Percentiles rank a stretch among this genome's conserved stretches.
These are phyloP conservation scores for Flexamia atlantica DNA, from an alignment of 2,888 invertebrate genomes.

Conservation along the genomic window DNA sequence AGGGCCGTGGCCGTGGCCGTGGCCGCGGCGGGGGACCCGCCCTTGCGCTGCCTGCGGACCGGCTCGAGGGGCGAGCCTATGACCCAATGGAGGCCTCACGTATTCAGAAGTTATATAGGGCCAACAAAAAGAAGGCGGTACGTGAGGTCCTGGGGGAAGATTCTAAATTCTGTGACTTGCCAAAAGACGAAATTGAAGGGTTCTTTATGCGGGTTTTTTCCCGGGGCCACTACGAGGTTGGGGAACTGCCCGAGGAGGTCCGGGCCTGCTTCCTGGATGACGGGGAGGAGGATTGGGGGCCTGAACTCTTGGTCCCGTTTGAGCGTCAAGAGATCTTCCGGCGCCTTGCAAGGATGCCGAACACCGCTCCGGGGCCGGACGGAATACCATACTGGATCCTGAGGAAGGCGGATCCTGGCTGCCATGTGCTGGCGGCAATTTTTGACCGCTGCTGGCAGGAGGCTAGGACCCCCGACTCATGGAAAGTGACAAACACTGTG, in stretches of 20 bases:
- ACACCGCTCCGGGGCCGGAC: constrained; percentile 25
- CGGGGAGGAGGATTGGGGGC: too few relatives aligned
- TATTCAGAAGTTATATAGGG: not conserved
- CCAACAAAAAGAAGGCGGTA: not conserved
- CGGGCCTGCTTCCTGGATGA: not conserved
- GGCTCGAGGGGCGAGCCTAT: not conserved
- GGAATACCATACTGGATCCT: not conserved
- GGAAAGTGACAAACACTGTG: constrained; percentile 33
- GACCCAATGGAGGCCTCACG: not conserved
- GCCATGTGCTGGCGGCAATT: not conserved
- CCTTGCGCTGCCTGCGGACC: too few relatives aligned
- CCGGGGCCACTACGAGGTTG: not conserved
- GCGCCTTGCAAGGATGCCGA: not conserved
- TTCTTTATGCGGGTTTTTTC: not conserved
- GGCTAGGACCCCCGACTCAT: not conserved
- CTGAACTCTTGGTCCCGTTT: too few relatives aligned
- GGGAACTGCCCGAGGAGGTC: constrained; percentile 4
- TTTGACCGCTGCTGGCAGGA: not conserved
- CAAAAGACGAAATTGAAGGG: not conserved
- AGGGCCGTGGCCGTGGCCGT: not conserved
- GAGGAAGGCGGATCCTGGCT: constrained; percentile 3
- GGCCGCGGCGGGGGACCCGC: not conserved
- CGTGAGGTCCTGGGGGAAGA: not conserved
- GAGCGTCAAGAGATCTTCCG: not conserved
- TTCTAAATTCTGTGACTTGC: not conserved